Evolutionary conservation across 1,140 invertebrate genomes (phyloP).

Genomic region (Lepidostoma basale): DNA sequence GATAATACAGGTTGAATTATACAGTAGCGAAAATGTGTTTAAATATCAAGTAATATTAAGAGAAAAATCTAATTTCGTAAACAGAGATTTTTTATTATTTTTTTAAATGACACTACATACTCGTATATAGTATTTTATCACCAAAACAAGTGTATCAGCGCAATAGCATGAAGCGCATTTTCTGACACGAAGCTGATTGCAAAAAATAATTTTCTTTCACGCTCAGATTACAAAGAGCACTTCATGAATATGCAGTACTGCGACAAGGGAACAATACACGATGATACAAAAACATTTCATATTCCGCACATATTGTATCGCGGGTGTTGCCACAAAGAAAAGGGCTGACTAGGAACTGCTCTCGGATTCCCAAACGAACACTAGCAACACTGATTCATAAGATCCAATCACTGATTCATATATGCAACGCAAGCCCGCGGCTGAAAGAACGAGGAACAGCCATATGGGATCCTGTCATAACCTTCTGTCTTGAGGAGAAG

Average conservation of each 20-base stretch:
- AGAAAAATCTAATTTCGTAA: no score
- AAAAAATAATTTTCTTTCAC: slow-evolving; percentile 12
- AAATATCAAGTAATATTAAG: no score
- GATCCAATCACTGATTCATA: slow-evolving; percentile 42
- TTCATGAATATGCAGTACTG: slow-evolving; percentile 27
- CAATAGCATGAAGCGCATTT: no score
- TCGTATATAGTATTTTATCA: no score
- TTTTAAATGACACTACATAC: no score
- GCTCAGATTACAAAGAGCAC: slow-evolving; percentile 7
- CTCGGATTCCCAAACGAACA: slow-evolving; percentile 23
- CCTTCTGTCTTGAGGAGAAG: neutral
- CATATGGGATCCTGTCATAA: neutral
- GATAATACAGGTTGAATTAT: no score
- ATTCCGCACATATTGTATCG: slow-evolving; percentile 14
- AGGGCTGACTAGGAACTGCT: slow-evolving; percentile 13
- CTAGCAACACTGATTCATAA: slow-evolving; percentile 42
- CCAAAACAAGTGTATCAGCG: no score
- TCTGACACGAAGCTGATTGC: slow-evolving; percentile 4
- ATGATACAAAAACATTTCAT: slow-evolving; percentile 23
- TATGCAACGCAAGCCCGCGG: slow-evolving; percentile 34
- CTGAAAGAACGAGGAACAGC: neutral
- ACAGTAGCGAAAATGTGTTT: no score
- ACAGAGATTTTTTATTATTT: no score
- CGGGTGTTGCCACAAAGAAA: slow-evolving; percentile 21
- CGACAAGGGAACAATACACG: neutral